Evolutionary conservation across 2,113 vertebrate genomes (phyloP), one percentile per base, ranked within the genome.

Genomic region (Phasianus colchicus): DNA sequence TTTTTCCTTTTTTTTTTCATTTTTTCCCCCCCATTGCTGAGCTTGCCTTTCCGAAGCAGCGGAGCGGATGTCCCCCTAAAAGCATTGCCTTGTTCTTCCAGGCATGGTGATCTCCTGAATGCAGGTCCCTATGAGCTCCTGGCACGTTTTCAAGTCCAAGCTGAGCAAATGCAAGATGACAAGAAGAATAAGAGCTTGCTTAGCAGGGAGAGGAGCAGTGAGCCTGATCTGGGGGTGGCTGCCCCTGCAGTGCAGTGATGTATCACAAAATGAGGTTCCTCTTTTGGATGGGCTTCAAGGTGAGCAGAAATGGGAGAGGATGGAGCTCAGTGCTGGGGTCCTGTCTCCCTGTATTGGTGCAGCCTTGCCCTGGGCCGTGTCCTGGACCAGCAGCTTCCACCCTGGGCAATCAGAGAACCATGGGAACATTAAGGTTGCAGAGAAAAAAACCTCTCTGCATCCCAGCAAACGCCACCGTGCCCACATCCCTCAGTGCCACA

Each of bases 181-280:
- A 13, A 36, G 66, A 13, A 60, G 22, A 66, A 19, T 7, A 8
- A 47, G 72, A 67, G 60, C 36, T 36, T 4, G 17, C 27, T 50
- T 11, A 27, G 75, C 43, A 30, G 70, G 58, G 43, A 81, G 60
- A 61, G 8, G 71, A 50, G 57, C 10, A 18, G 6, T 15, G 13
- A 48, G 45, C 30, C 45, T 34, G 43, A 18, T 11, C 22, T 10
- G 45, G 66, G 32, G 64, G 19, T 7, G 40, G 64, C 64, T 21
- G 64, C 30, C 29, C 64, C 13, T 6, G 13, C 9, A 21, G 72
- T 9, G 13, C 42, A 20, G 32, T 18, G 40, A 19, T 15, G 9
- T 30, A 22, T 13, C 32, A 3, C 21, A 2, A 9, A 63, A 27
- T 30, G 0, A 4, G 0, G 0, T 38, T 17, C 19, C 32, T 12